Base-by-base conservation (phyloP, 2,113 vertebrate species). In the Chrysochloris asiatica region DNA sequence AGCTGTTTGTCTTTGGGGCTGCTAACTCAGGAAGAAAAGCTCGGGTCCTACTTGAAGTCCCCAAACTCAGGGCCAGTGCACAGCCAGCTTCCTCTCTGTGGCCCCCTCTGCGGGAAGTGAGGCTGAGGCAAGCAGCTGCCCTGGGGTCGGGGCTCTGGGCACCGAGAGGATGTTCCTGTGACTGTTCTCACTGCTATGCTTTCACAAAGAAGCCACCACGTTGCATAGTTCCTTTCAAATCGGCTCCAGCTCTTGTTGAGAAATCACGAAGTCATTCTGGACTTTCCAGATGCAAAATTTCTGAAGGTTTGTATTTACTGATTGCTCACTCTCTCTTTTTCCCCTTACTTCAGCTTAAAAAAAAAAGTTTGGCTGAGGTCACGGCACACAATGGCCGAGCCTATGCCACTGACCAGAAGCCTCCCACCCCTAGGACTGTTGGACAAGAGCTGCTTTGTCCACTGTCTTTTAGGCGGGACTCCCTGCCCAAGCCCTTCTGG, bases 201-300 rank as follows among this genome's bases (percentile, higher is more conserved):
- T 96, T 96, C 96, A 96, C 93, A 96, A 96, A 96, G 93, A 95
- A 90, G 80, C 81, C 90, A 30, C 95, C 91, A 81, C 88, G 80
- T 94, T 94, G 87, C 94, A 93, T 83, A 96, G 93, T 89, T 95
- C 92, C 93, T 92, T 85, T 91, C 92, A 92, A 93, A 84, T 86
- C 72, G 56, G 77, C 86, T 95, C 84, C 75, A 33, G 65, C 30
- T 86, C 81, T 88, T 48, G 56, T 89, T 92, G 48, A 91, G 93
- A 95, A 94, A 94, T 95, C 93, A 92, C 94, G 72, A 82, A 43
- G 36, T 73, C 89, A 36, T 67, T 94, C 80, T 89, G 96, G 92
- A 71, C 90, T 96, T 93, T 93, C 95, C 95, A 96, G 95, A 92
- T 92, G 73, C 43, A 52, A 94, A 3, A 6, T 52, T 91, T 92